These are phyloP conservation scores for Platysternon megacephalum DNA, from an alignment of 2,113 vertebrate genomes.

Conservation along the genomic window DNA sequence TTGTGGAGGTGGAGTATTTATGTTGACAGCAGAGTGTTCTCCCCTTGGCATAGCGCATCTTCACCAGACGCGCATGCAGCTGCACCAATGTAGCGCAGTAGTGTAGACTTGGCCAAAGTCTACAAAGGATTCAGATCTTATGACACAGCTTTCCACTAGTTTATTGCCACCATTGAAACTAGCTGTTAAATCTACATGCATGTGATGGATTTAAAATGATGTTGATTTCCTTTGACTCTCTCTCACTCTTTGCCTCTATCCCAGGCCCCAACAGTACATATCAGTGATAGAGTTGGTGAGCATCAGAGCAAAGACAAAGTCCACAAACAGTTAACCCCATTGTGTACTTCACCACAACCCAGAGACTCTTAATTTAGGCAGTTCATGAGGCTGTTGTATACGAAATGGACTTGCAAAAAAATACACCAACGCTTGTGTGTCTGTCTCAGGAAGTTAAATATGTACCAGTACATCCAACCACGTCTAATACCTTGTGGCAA, in stretches of 20 bases:
- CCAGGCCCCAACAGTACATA: accelerated
- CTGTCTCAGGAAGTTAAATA: neutral
- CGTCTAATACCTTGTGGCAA: neutral
- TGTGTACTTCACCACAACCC: neutral
- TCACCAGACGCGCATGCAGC: too few relatives aligned
- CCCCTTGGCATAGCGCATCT: too few relatives aligned
- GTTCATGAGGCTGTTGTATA: neutral
- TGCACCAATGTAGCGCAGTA: too few relatives aligned
- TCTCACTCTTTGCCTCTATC: neutral
- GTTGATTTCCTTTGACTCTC: accelerated
- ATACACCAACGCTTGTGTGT: neutral
- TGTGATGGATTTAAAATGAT: neutral
- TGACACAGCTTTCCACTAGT: accelerated
- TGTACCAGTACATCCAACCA: neutral
- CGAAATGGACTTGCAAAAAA: neutral
- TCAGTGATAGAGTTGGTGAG: neutral
- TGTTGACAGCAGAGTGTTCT: too few relatives aligned
- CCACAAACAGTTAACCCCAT: neutral
- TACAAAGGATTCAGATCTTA: neutral
- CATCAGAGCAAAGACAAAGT: neutral
- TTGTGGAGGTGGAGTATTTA: too few relatives aligned
- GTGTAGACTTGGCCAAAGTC: neutral
- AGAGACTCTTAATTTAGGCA: neutral
- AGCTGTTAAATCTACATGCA: neutral
- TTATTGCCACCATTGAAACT: neutral